Evolutionary conservation across 2,888 invertebrate genomes (phyloP).

Genomic region (Serrognathus titanus): DNA sequence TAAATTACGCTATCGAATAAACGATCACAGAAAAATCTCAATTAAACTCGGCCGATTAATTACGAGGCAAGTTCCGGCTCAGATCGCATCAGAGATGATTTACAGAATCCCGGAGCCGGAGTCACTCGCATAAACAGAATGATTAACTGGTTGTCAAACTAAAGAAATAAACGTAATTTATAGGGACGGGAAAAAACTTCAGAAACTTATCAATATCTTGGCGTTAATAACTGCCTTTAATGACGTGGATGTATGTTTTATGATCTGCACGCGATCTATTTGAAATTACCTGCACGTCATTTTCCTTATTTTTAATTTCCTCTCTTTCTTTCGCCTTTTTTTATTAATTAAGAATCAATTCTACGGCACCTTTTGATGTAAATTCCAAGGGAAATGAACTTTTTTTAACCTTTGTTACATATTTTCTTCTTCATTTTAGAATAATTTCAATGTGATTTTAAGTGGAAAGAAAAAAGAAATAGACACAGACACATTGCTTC

Average conservation of each 20-base stretch:
- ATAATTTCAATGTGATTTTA: no score
- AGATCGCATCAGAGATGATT: slow-evolving; percentile 44
- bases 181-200: slow-evolving; percentile 46
- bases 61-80: slow-evolving; percentile 43
- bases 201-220: slow-evolving; percentile 50
- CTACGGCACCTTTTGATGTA: no score
- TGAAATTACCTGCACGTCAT: slow-evolving; percentile 9
- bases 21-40: slow-evolving; percentile 47
- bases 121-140: slow-evolving; percentile 49
- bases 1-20: slow-evolving; percentile 44
- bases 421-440: no score
- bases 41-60: slow-evolving; percentile 48
- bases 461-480: no score
- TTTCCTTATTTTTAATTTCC: not conserved
- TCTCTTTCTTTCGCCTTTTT: no score
- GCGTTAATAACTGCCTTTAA: slow-evolving; percentile 50
- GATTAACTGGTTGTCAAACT: slow-evolving; percentile 50
- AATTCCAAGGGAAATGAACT: no score
- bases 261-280: slow-evolving; percentile 32
- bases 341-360: no score
- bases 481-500: no score
- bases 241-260: slow-evolving; percentile 47
- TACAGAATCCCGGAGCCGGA: slow-evolving; percentile 44
- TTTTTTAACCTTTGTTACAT: no score
- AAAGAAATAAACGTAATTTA: slow-evolving; percentile 50